A percentile compares a stretch with the other conserved stretches of the same genome.
Evolutionary conservation across 2,797 vertebrate species (phyloP).

Genomic region (Sebastes nivosus): DNA sequence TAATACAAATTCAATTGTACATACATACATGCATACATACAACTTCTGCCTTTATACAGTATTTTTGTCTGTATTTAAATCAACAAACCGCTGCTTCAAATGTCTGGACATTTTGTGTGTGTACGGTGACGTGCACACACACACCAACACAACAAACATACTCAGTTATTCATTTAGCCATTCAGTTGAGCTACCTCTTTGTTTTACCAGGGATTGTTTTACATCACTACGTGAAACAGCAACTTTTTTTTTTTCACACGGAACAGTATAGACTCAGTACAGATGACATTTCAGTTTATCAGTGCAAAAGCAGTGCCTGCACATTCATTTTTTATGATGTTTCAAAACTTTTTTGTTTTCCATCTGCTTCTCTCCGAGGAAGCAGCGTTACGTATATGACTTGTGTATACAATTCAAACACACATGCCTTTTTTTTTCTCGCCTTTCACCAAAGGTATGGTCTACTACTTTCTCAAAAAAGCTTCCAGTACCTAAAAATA

Average conservation of each 20-base stretch:
- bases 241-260: slow-evolving; percentile 51
- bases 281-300: slow-evolving; percentile 53
- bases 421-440: slow-evolving; percentile 55
- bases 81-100: slow-evolving; percentile 77
- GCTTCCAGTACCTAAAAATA: slow-evolving; percentile 69
- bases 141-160: slow-evolving; percentile 65
- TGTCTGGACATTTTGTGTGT: slow-evolving; percentile 68
- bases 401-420: slow-evolving; percentile 61
- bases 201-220: slow-evolving; percentile 75
- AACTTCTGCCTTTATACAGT: slow-evolving; percentile 67
- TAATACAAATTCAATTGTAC: slow-evolving; percentile 63
- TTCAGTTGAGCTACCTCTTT: slow-evolving; percentile 82
- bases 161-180: slow-evolving; percentile 78
- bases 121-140: slow-evolving; percentile 35
- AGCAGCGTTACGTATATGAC: slow-evolving; percentile 57
- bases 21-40: slow-evolving; percentile 3
- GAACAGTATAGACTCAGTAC: slow-evolving; percentile 63
- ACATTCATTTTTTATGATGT: slow-evolving; percentile 53
- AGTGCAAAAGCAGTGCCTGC: slow-evolving; percentile 74
- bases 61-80: slow-evolving; percentile 76
- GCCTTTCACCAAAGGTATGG: slow-evolving; percentile 76
- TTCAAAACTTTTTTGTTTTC: slow-evolving; percentile 17
- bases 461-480: slow-evolving; percentile 61
- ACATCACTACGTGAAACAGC: slow-evolving; percentile 69
- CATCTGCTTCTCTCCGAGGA: slow-evolving; percentile 65